Percentiles rank a stretch among this genome's conserved stretches.
These are phyloP conservation scores for Liparis tanakae DNA, from an alignment of 2,797 vertebrate genomes.

Conservation along the genomic window DNA sequence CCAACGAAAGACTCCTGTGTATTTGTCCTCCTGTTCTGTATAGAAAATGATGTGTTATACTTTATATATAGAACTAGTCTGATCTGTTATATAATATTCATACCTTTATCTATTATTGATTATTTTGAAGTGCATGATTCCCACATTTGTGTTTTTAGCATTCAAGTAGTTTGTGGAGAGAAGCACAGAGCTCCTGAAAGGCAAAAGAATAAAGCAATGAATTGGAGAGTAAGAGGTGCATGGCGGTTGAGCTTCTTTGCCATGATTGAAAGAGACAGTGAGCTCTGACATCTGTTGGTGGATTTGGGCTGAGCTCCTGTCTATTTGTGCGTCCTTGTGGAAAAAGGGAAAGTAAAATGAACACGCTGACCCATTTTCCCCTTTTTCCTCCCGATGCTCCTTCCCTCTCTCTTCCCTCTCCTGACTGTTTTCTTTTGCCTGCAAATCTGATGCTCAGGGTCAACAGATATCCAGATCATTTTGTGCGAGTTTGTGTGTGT, in stretches of 20 bases:
- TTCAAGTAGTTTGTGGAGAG: conserved; percentile 8
- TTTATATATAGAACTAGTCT: conserved; percentile 32
- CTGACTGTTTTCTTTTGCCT: conserved; percentile 14
- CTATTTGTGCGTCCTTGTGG: conserved; percentile 62
- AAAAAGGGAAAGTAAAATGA: conserved; percentile 71
- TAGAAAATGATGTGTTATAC: conserved; percentile 37
- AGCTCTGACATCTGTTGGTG: conserved; percentile 77
- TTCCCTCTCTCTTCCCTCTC: conserved; percentile 13
- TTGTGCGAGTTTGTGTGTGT: background rate
- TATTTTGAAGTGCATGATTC: conserved; percentile 22
- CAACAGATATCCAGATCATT: conserved; percentile 20
- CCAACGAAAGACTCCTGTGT: no score
- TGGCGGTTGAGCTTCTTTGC: conserved; percentile 59
- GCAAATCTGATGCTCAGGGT: conserved; percentile 10
- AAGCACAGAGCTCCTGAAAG: conserved; percentile 25
- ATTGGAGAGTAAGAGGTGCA: conserved; percentile 27
- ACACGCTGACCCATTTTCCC: conserved; percentile 75
- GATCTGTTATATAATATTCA: conserved; percentile 37
- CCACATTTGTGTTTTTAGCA: conserved; percentile 23
- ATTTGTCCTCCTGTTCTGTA: no score
- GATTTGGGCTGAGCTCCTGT: conserved; percentile 73
- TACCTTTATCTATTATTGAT: conserved; percentile 39
- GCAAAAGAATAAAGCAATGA: conserved; percentile 47
- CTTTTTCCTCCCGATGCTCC: conserved; percentile 35
- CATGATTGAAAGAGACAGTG: conserved; percentile 73